A percentile compares a stretch with the other conserved stretches of the same genome.
Conservation (phyloP, 2,797 vertebrate genomes). For the Smutsia gigantea region DNA sequence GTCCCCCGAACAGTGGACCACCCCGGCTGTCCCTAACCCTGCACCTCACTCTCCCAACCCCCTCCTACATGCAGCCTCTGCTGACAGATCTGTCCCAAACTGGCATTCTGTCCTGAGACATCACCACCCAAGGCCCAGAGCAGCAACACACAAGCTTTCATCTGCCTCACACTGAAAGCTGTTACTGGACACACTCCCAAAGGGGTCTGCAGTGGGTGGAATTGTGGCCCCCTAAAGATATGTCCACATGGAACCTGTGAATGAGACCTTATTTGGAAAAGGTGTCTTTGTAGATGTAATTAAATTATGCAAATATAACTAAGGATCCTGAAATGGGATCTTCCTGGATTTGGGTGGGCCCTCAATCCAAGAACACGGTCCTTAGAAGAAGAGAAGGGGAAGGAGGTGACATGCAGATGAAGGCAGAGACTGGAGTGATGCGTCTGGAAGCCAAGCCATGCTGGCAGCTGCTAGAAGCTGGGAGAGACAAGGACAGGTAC, state of each 20-base stretch:
- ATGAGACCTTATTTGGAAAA: background rate
- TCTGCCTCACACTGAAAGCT: background rate
- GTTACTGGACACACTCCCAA: background rate
- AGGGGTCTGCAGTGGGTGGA: background rate
- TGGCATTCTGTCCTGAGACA: background rate
- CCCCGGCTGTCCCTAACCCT: background rate
- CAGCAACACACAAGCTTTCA: background rate
- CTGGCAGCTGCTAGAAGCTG: accelerated
- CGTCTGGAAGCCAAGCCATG: accelerated
- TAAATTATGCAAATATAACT: background rate
- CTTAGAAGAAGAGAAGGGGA: background rate
- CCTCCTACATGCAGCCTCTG: background rate
- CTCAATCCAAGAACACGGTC: background rate
- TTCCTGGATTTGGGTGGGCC: background rate
- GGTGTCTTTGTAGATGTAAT: background rate
- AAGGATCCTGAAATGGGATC: background rate
- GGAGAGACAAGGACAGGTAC: background rate
- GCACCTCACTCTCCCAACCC: no score
- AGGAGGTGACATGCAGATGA: accelerated
- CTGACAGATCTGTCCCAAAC: background rate
- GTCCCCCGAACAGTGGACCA: background rate
- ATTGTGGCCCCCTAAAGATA: background rate
- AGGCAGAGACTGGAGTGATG: accelerated
- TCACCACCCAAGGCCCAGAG: accelerated
- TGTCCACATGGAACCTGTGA: background rate